Evolutionary conservation across 2,888 invertebrate genomes (phyloP).

Genomic region (Eupithecia pulchellata): DNA sequence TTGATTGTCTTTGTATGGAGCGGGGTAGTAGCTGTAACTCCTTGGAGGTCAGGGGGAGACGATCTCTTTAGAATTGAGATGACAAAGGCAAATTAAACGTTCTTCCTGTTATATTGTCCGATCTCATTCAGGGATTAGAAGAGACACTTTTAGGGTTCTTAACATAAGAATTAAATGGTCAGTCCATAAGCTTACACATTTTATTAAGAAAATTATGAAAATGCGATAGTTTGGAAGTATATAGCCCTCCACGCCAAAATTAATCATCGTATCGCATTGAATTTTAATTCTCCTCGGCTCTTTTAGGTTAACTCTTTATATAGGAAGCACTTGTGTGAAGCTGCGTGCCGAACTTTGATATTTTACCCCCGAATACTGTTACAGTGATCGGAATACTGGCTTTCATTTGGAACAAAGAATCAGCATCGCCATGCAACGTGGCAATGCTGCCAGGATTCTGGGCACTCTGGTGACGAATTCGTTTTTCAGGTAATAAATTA

Average conservation of each 20-base stretch:
- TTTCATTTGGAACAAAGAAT: neutral
- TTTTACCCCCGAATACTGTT: no score
- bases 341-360: no score
- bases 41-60: neutral
- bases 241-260: no score
- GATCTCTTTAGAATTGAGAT: slow-evolving; percentile 31
- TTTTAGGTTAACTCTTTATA: no score
- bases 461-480: no score
- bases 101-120: slow-evolving; percentile 23
- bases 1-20: slow-evolving; percentile 6
- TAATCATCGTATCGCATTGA: no score
- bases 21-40: neutral
- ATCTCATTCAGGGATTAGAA: slow-evolving; percentile 5
- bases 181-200: neutral
- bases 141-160: slow-evolving; percentile 1
- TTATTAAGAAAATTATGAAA: neutral
- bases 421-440: no score
- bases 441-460: no score
- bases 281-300: no score
- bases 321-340: neutral
- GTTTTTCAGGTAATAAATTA: no score
- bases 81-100: slow-evolving; percentile 35
- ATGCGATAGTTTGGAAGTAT: no score
- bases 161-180: neutral
- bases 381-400: no score